Base-by-base conservation (phyloP, 2,797 vertebrate species). In the Protonibea diacanthus region DNA sequence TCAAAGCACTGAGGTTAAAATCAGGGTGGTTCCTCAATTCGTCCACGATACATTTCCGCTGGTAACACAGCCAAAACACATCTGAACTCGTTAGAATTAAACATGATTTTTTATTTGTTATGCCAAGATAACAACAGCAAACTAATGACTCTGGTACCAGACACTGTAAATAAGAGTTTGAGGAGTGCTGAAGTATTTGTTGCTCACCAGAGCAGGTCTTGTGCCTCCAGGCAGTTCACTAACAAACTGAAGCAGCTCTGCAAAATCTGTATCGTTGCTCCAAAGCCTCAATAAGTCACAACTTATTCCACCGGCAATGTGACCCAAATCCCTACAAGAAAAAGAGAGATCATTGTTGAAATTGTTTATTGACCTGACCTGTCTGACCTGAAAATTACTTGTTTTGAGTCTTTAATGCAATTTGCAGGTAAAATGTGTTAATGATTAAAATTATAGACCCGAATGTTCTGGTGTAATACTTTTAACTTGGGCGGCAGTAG, bases 1-100 rank as follows among this genome's bases (percentile, higher is more conserved):
- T 93, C 78, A 97, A 86, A 76, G 81, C 56, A 27, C 80, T 83
- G 64, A 95, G 79, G 85, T 96, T 85, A 18, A 95, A 57, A 23
- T 90, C 90, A 18, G 95, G 93, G 60, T 88, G 93, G 69, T 90
- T 90, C 85, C 91, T 93, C 57, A 98, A 76, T 82, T 97, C 96
- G 11, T 94, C 94, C 70, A 97, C 78, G 4, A 97, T 84, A 88
- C 97, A 98, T 88, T 95, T 96, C 73, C 95, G 93, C 97, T 98
- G 89, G 75, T 82, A 69, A 87, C 23, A 90, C 70, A 88, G 69
- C 51, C 74, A 84, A 86, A 77, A 87, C 45, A 83, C 10, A 83
- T 62, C 48, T 78, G 40, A 87, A 76, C 63, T 72, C 75, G 55
- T 82, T 79, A 78, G 52, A 53, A 52, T 61, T 40, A 38, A 60